Evolutionary conservation across 2,888 invertebrate species (phyloP).

Genomic region (Ariolimax columbianus): DNA sequence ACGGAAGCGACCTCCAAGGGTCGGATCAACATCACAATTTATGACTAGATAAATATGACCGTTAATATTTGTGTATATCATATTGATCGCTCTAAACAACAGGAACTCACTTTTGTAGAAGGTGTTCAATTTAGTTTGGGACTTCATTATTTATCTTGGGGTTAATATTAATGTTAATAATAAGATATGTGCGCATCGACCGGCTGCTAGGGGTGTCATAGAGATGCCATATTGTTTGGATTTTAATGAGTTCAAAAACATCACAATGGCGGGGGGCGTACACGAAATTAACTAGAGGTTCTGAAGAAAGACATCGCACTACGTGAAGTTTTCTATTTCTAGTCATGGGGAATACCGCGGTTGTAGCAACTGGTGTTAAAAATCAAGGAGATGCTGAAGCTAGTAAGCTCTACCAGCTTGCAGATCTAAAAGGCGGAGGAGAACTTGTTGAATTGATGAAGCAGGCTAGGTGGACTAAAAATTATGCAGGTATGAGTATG

Average conservation of each 20-base stretch:
- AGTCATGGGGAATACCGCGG: conserved; percentile 69
- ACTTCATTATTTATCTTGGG: too few species aligned
- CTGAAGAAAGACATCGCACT: not conserved
- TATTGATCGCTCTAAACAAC: too few species aligned
- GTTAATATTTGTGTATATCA: too few species aligned
- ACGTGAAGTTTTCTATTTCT: not conserved
- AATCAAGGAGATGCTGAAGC: conserved; percentile 86
- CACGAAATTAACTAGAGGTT: not conserved
- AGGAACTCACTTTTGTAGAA: too few species aligned
- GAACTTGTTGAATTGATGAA: conserved; percentile 76
- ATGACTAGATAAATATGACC: too few species aligned
- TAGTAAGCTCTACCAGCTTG: conserved; percentile 86
- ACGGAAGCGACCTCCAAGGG: conserved; percentile 28
- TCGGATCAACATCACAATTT: too few species aligned
- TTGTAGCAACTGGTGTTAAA: conserved; percentile 91
- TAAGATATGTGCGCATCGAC: not conserved
- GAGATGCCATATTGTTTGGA: conserved; percentile 46
- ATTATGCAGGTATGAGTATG: conserved; percentile 58
- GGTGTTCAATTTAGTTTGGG: too few species aligned
- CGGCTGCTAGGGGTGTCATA: conserved; percentile 44
- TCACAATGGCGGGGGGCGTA: conserved; percentile 31
- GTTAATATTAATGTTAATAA: too few species aligned
- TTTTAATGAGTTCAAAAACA: conserved; percentile 47
- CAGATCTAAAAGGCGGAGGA: conserved; percentile 93
- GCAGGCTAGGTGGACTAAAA: conserved; percentile 71